Evolutionary conservation across 2,888 invertebrate species (phyloP), one percentile per base, ranked within the genome.

Genomic region (Mythimna vitellina): DNA sequence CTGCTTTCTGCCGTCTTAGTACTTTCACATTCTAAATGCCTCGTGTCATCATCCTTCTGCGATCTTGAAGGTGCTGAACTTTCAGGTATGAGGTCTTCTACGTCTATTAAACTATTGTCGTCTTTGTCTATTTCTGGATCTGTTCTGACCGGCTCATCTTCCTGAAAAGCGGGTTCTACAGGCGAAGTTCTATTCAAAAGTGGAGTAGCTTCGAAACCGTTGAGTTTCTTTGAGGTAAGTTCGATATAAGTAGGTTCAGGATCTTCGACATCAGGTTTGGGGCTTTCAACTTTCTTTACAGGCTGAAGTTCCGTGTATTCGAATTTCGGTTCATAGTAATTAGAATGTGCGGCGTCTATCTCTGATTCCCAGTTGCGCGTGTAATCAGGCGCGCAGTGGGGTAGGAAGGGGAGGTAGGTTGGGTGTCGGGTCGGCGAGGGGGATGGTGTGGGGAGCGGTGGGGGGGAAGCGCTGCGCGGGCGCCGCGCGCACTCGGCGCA

Each of bases 401-500:
- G 95, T 63, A 94, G 86, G 89, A 94, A 95, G 20, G 96, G 96
- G 78, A 93, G 92, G 91, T 94, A 93, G 57, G 93, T 89, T 63
- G 94, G 92, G 85, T 95, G 94, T 64, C 96, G 87, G n/a, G 95
- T 96, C 14, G 96, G 96, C 25, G 96, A 96, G 4, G 95, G 93
- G 14, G 96, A 96, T 1, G 96, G 96, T 0, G 96, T 95, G 3
- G 96, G 96, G 0, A 97, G 93, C 1, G 96, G 96, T 0, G 96
- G 95, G 0, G 97, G 97, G 73, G 97, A 97, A 71, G 96, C 92
- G 82, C 97, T 97, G 92, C 97, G 97, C 88, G 97, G 97, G 89
- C 97, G 97, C 90, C 98, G 97, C 91, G 98, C 98, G 94, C 99
- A 99, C 94, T 99, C 99, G 58, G 98, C 98, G 93, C 99, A 99